phyloP scores from a whole-genome alignment of 2,888 invertebrate species.

The Lithophane ornitopus region DNA sequence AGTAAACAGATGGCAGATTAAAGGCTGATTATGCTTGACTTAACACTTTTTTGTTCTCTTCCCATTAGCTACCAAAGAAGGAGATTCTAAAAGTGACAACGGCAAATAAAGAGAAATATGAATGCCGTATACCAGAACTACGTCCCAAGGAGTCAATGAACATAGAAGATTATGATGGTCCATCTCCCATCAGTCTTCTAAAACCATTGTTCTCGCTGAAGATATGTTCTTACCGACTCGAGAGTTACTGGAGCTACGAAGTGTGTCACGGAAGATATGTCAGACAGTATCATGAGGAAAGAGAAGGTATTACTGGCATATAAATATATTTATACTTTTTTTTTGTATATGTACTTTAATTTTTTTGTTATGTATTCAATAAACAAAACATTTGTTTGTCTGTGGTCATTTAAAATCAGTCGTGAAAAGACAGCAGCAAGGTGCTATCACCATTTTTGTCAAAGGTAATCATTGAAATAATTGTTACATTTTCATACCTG shows the following conservation, averaged over 20 bases:
- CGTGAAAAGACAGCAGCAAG: slow-evolving; percentile 33
- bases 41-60: not conserved
- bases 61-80: slow-evolving; percentile 67
- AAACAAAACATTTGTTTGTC: slow-evolving; percentile 24
- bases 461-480: slow-evolving; percentile 32
- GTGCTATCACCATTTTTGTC: slow-evolving; percentile 12
- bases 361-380: not conserved
- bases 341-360: not conserved
- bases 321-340: not conserved
- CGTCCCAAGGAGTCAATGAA: slow-evolving; percentile 88
- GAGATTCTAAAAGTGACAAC: slow-evolving; percentile 93
- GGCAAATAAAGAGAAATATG: slow-evolving; percentile 95
- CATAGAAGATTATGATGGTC: slow-evolving; percentile 92
- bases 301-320: slow-evolving; percentile 91
- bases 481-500: not conserved
- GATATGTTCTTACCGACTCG: slow-evolving; percentile 96
- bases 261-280: slow-evolving; percentile 98
- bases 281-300: slow-evolving; percentile 98
- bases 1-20: too few relatives aligned
- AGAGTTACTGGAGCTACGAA: slow-evolving; percentile 99
- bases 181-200: slow-evolving; percentile 94
- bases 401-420: slow-evolving; percentile 39
- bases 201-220: slow-evolving; percentile 94
- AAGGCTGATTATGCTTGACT: not conserved
- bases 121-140: slow-evolving; percentile 94